Base-by-base conservation (phyloP, 2,797 vertebrate species). In the Lacerta viridis region DNA sequence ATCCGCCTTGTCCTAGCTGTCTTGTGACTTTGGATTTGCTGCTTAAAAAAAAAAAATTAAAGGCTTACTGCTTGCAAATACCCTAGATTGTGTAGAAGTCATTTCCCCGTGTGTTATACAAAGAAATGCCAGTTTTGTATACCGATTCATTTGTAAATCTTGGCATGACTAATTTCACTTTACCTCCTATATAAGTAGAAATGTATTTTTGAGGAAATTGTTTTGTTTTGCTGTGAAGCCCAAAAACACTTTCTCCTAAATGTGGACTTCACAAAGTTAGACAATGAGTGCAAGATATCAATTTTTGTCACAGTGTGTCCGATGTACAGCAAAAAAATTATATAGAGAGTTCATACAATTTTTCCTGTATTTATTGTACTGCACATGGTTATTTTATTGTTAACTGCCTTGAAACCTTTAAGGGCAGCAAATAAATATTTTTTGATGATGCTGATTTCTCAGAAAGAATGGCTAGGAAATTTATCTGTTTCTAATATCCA, bases 161-260 rank as follows among this genome's bases (percentile, higher is more conserved):
- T 72, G 50, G 83, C 33, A 43, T 89, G 23, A 46, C 66, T 1
- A 74, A 84, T 74, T 23, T 50, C 81, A 43, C 86, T 91, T 89
- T 3, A 85, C 75, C 6, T 80, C 7, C 0, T 20, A 79, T 89
- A 66, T 2, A 79, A 29, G 50, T 55, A 55, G 50, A 55, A 55
- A 55, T 55, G 50, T 55, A 3, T 55, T 55, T 11, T 55, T 55
- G 50, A 55, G 50, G 0, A 20, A 83, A 23, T 83, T 0, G 84
- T 90, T 83, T 9, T 27, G 1, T 71, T 74, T 87, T 1, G 18
- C 33, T 43, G 4, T 50, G 10, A 33, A 64, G 13, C 59, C 4
- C 7, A 43, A 27, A 59, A 23, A 7, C 41, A 6, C 61, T 15
- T 43, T 79, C 18, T 72, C 61, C 13, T 59, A 27, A n/a, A 81